Evolutionary conservation across 2,113 vertebrate species (phyloP).

Genomic region (Steatornis caripensis): DNA sequence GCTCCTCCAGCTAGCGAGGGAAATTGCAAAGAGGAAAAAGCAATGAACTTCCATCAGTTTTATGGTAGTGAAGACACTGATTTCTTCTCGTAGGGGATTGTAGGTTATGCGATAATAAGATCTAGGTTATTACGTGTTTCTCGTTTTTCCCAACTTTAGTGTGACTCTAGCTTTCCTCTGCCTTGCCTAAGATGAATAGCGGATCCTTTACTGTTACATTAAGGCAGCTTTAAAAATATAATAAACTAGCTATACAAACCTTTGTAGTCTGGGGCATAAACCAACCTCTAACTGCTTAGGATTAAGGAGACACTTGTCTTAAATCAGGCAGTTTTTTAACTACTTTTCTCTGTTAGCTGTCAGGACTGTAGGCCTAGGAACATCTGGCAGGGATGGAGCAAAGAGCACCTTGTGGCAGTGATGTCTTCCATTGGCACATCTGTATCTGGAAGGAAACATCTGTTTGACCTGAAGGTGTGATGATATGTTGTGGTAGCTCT

Average conservation of each 20-base stretch:
- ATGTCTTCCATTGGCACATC: background rate
- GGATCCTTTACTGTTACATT: background rate
- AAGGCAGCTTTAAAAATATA: slow-evolving; percentile 7
- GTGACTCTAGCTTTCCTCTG: background rate
- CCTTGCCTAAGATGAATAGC: background rate
- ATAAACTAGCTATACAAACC: background rate
- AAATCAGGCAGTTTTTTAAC: slow-evolving; percentile 10
- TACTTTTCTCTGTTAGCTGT: background rate
- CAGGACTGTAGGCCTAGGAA: background rate
- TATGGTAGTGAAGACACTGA: rapidly evolving
- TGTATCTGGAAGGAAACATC: background rate
- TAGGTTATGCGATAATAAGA: background rate
- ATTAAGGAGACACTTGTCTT: slow-evolving; percentile 1
- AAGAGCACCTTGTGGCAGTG: background rate
- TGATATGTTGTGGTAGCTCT: background rate
- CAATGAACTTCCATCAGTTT: background rate
- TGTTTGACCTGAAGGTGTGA: background rate
- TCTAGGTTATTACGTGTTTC: background rate
- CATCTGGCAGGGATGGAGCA: background rate
- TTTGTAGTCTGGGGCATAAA: slow-evolving; percentile 6
- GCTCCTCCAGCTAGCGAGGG: background rate
- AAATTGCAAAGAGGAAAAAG: background rate
- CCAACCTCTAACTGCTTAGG: background rate
- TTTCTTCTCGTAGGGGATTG: background rate
- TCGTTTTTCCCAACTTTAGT: background rate